Conservation (phyloP, 2,888 invertebrate genomes). For the Plagodis pulveraria region DNA sequence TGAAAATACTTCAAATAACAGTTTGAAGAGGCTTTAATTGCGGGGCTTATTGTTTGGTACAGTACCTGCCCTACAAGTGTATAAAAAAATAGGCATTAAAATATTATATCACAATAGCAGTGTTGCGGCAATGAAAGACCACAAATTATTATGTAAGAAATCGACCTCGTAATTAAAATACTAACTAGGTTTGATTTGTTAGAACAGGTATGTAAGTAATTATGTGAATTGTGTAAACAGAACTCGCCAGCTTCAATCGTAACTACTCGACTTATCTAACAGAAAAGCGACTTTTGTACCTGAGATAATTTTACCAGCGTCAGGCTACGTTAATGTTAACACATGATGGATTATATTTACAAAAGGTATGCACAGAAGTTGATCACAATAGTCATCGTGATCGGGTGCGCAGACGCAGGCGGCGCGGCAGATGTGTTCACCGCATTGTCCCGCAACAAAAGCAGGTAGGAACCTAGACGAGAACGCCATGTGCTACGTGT, state of each 20-base stretch:
- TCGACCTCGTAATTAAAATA: slow-evolving; percentile 58
- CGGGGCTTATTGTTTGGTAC: slow-evolving; percentile 28
- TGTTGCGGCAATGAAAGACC: slow-evolving; percentile 61
- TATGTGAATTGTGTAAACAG: slow-evolving; percentile 20
- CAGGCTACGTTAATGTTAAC: slow-evolving; percentile 39
- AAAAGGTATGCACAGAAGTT: slow-evolving; percentile 45
- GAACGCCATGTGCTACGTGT: slow-evolving; percentile 81
- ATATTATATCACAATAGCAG: slow-evolving; percentile 25
- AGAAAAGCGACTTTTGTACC: slow-evolving; percentile 2
- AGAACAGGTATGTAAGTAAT: slow-evolving; percentile 28
- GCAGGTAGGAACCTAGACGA: slow-evolving; percentile 73
- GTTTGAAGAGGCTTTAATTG: slow-evolving; percentile 37
- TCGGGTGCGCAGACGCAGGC: slow-evolving; percentile 59
- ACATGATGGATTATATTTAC: slow-evolving; percentile 55
- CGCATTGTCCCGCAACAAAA: slow-evolving; percentile 78
- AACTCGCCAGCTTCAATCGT: slow-evolving; percentile 4
- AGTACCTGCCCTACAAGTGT: no score
- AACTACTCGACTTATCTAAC: background rate
- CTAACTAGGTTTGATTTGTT: slow-evolving; percentile 45
- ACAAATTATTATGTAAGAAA: slow-evolving; percentile 61
- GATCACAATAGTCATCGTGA: slow-evolving; percentile 48
- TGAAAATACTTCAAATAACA: slow-evolving; percentile 37
- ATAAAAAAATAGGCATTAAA: background rate
- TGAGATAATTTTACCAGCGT: slow-evolving; percentile 3
- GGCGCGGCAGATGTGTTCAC: slow-evolving; percentile 77